Evolutionary conservation across 37 sponge, comb jelly and placozoan species (phyloP).

Genomic region (Agelas oroides): DNA sequence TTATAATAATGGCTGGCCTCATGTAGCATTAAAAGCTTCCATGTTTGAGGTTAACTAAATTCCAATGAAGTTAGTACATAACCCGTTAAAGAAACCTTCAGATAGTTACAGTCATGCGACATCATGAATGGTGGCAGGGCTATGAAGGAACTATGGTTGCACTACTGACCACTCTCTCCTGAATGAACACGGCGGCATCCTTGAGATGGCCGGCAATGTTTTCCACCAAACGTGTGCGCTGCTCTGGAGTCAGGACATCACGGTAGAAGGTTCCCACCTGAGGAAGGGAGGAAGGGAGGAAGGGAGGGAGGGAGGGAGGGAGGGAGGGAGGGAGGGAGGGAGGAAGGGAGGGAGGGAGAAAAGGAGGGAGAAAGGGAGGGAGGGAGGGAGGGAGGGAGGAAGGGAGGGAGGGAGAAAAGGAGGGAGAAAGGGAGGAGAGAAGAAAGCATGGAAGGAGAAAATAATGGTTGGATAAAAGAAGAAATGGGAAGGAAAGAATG

Average conservation of each 20-base stretch:
- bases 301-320: neutral
- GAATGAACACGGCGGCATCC: constrained; percentile 83
- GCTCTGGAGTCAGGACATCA: constrained; percentile 75
- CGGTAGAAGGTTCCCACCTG: constrained; percentile 73
- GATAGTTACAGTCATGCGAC: no score
- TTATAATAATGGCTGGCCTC: no score
- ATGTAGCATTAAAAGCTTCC: no score
- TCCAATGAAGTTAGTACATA: no score
- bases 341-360: neutral
- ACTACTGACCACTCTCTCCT: constrained; percentile 75
- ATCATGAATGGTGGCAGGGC: no score
- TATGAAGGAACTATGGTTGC: no score
- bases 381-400: neutral
- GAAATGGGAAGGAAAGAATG: no score
- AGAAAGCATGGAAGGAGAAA: neutral
- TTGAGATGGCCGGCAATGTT: constrained; percentile 92
- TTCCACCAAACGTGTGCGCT: constrained; percentile 50
- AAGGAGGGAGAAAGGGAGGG: constrained; percentile 9
- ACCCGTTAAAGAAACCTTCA: no score
- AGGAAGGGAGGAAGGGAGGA: neutral
- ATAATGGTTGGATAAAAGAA: no score
- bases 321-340: neutral
- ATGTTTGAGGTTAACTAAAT: no score
- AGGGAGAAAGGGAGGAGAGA: neutral
- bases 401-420: no score